These are phyloP conservation scores for Dione juno DNA, from an alignment of 2,888 invertebrate species.

Conservation along the genomic window DNA sequence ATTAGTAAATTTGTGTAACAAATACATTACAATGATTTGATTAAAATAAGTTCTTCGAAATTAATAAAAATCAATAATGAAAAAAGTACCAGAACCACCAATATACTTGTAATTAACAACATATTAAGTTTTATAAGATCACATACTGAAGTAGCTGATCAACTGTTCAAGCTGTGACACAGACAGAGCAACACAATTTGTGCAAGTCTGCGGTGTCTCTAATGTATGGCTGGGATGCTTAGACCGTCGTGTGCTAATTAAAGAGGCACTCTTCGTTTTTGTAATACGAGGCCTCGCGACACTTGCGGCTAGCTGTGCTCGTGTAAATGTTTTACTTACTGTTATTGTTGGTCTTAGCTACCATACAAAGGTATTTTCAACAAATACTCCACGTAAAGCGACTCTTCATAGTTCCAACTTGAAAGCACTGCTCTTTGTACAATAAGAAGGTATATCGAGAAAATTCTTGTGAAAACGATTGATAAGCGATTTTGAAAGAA, in stretches of 20 bases:
- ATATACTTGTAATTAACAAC: not conserved
- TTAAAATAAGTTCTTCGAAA: too few relatives aligned
- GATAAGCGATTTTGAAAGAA: constrained; percentile 21
- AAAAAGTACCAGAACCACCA: not conserved
- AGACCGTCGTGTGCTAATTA: constrained; percentile 59
- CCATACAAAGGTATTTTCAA: constrained; percentile 17
- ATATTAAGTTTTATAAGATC: not conserved
- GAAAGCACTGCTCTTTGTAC: constrained; percentile 7
- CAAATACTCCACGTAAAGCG: constrained; percentile 1
- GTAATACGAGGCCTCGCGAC: constrained; percentile 61
- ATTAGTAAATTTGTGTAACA: too few relatives aligned
- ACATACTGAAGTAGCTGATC: constrained; percentile 1
- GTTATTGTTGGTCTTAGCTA: constrained; percentile 33
- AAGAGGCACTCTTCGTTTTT: constrained; percentile 65
- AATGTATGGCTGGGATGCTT: constrained; percentile 44
- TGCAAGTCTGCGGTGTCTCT: constrained; percentile 49
- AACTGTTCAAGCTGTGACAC: constrained; percentile 21
- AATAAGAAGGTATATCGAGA: constrained; percentile 4
- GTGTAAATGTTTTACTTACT: constrained; percentile 37
- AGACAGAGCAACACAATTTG: constrained; percentile 40
- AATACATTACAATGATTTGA: too few relatives aligned
- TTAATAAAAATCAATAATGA: not conserved
- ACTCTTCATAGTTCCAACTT: not conserved
- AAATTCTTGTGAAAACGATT: constrained; percentile 23
- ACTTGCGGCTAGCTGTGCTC: constrained; percentile 51